These are phyloP conservation scores for Rhinoderma darwinii DNA, from an alignment of 2,113 vertebrate genomes.

Conservation along the genomic window DNA sequence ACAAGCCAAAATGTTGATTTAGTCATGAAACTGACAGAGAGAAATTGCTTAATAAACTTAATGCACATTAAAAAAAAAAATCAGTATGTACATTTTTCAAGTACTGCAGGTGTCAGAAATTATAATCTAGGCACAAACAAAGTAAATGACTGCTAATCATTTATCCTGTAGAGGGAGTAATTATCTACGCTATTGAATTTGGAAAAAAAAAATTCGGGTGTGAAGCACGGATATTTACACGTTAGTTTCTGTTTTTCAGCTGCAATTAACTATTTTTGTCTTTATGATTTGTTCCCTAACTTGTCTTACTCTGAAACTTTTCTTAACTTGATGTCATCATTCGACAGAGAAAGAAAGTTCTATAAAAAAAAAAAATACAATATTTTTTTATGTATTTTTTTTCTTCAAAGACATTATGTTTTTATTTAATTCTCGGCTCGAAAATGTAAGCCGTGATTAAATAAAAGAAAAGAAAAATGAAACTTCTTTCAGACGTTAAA, in stretches of 20 bases:
- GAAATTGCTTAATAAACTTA: slow-evolving; percentile 57
- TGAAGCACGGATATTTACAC: slow-evolving; percentile 21
- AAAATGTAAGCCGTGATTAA: slow-evolving; percentile 76
- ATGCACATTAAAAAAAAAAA: slow-evolving; percentile 53
- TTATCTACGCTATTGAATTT: slow-evolving; percentile 54
- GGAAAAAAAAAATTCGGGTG: slow-evolving; percentile 50
- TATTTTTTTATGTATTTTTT: slow-evolving; percentile 67
- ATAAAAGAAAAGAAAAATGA: slow-evolving; percentile 82
- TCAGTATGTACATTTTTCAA: slow-evolving; percentile 56
- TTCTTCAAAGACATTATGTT: slow-evolving; percentile 73
- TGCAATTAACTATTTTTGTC: slow-evolving; percentile 41
- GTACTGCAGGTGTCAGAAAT: slow-evolving; percentile 58
- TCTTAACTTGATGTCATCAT: slow-evolving; percentile 59
- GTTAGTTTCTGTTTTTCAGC: slow-evolving; percentile 45
- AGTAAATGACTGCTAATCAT: slow-evolving; percentile 59
- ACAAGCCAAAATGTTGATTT: slow-evolving; percentile 52
- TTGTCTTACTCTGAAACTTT: slow-evolving; percentile 61
- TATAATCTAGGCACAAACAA: slow-evolving; percentile 56
- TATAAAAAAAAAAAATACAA: slow-evolving; percentile 73
- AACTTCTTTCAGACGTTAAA: slow-evolving; percentile 81
- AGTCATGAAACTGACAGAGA: slow-evolving; percentile 42
- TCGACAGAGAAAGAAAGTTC: slow-evolving; percentile 65
- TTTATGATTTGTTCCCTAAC: slow-evolving; percentile 61
- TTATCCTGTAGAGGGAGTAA: slow-evolving; percentile 58
- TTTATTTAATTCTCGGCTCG: slow-evolving; percentile 70